phyloP scores from a whole-genome alignment of 2,888 invertebrate species.

The Gastracanthus pulcherrimus region DNA sequence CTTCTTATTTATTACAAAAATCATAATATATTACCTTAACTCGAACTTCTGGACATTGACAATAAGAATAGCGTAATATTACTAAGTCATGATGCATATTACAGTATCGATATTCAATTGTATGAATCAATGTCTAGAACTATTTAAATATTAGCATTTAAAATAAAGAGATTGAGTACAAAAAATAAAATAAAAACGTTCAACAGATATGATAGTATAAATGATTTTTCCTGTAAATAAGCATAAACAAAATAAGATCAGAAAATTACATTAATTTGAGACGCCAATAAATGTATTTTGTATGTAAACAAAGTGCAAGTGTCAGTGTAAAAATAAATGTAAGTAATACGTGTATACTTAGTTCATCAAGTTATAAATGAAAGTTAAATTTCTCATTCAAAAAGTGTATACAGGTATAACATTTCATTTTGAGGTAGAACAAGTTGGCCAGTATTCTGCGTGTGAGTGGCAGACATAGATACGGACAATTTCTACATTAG shows the following conservation, averaged over 20 bases:
- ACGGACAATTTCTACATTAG: not conserved
- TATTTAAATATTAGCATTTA: not conserved
- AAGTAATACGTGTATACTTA: slow-evolving; percentile 7
- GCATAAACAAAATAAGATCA: slow-evolving; percentile 8
- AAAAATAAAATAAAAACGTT: slow-evolving; percentile 20
- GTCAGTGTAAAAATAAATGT: not conserved
- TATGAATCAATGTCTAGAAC: slow-evolving; percentile 32
- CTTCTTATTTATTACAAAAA: not conserved
- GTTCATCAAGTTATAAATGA: slow-evolving; percentile 58
- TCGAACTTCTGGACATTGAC: slow-evolving; percentile 31
- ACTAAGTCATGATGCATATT: slow-evolving; percentile 45
- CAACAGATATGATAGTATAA: not conserved
- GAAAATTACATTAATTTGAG: slow-evolving; percentile 6
- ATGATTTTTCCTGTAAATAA: not conserved
- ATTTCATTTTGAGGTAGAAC: slow-evolving; percentile 74
- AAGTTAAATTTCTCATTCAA: slow-evolving; percentile 64
- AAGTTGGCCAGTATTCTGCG: slow-evolving; percentile 62
- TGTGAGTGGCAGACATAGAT: slow-evolving; percentile 30
- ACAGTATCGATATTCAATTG: slow-evolving; percentile 22
- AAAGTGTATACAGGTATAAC: slow-evolving; percentile 69
- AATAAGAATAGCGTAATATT: slow-evolving; percentile 28
- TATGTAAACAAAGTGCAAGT: not conserved
- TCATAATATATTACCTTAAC: not conserved
- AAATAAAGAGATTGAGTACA: not conserved
- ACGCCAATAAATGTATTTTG: not conserved